Percentiles rank a stretch among this genome's conserved stretches.
Evolutionary conservation across 2,888 invertebrate species (phyloP).

Genomic region (Cheilosia grossa): DNA sequence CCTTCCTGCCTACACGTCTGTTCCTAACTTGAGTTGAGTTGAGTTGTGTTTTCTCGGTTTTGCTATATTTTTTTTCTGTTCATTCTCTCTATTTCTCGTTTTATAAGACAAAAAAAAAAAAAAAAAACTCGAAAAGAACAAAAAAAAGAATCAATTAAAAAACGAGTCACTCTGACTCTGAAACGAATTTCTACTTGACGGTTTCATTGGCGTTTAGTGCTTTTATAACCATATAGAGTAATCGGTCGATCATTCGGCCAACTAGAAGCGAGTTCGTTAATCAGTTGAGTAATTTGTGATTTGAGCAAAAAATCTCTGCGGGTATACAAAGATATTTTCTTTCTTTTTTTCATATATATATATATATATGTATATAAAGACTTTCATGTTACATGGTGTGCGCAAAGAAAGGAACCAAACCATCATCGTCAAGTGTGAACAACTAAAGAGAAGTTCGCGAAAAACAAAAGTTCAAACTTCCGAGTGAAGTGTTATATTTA

Average conservation of each 20-base stretch:
- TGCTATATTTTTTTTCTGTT: not conserved
- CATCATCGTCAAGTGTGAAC: not conserved
- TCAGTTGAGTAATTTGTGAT: constrained; percentile 19
- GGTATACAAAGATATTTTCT: not conserved
- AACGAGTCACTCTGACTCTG: not conserved
- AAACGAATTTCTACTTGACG: constrained; percentile 25
- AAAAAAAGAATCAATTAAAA: not conserved
- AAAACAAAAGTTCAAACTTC: not conserved
- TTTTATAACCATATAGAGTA: constrained; percentile 49
- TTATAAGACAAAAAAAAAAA: constrained; percentile 7
- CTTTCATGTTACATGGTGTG: constrained; percentile 6
- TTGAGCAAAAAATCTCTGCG: not conserved
- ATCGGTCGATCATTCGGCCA: constrained; percentile 37
- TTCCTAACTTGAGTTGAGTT: not conserved
- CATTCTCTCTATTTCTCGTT: constrained; percentile 20
- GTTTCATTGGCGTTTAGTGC: constrained; percentile 48
- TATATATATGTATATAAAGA: constrained; percentile 8
- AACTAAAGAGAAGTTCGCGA: not conserved
- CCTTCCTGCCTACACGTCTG: not conserved
- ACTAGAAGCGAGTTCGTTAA: constrained; percentile 11
- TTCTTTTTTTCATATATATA: not conserved
- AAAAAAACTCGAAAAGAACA: constrained; percentile 9
- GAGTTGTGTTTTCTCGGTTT: not conserved
- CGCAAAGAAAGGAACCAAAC: constrained; percentile 8
- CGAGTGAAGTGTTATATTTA: not conserved